Evolutionary conservation across 1,140 invertebrate genomes (phyloP).

Genomic region (Cotesia typhae): DNA sequence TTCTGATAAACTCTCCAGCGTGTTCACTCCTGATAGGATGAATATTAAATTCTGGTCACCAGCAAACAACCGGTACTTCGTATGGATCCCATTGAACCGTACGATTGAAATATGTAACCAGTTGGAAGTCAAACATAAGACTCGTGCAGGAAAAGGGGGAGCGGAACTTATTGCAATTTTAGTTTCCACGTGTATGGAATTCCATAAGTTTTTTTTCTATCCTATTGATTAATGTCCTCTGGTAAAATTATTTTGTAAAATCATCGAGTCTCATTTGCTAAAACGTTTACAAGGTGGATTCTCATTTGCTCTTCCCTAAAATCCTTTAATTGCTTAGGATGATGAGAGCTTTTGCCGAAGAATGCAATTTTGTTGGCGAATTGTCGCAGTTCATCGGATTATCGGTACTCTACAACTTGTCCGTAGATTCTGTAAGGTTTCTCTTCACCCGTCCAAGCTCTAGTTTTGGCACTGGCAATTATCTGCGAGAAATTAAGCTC

Average conservation of each 20-base stretch:
- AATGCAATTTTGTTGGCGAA: constrained; percentile 40
- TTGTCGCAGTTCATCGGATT: constrained; percentile 33
- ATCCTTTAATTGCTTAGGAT: constrained; percentile 36
- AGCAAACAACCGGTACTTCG: constrained; percentile 36
- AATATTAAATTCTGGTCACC: constrained; percentile 45
- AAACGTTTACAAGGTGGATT: neutral
- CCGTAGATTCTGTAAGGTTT: too few species aligned
- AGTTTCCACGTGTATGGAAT: constrained; percentile 6
- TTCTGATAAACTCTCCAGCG: constrained; percentile 23
- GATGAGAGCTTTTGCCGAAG: constrained; percentile 39
- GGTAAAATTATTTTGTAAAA: constrained; percentile 14
- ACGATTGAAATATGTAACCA: constrained; percentile 45
- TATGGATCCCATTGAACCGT: constrained; percentile 5
- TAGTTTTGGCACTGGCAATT: constrained; percentile 40
- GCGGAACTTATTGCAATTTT: too few species aligned
- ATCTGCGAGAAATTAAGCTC: constrained; percentile 42
- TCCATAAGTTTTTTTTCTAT: neutral
- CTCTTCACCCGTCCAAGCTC: too few species aligned
- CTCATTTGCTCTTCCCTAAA: constrained; percentile 22
- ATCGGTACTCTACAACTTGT: constrained; percentile 11
- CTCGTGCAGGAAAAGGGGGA: neutral
- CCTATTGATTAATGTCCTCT: too few species aligned
- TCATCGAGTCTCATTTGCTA: constrained; percentile 28
- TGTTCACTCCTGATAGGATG: constrained; percentile 39
- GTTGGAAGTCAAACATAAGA: constrained; percentile 31